Percentiles rank a stretch among this genome's conserved stretches.
Evolutionary conservation across 2,797 vertebrate species (phyloP).

Genomic region (Garrulus glandarius): DNA sequence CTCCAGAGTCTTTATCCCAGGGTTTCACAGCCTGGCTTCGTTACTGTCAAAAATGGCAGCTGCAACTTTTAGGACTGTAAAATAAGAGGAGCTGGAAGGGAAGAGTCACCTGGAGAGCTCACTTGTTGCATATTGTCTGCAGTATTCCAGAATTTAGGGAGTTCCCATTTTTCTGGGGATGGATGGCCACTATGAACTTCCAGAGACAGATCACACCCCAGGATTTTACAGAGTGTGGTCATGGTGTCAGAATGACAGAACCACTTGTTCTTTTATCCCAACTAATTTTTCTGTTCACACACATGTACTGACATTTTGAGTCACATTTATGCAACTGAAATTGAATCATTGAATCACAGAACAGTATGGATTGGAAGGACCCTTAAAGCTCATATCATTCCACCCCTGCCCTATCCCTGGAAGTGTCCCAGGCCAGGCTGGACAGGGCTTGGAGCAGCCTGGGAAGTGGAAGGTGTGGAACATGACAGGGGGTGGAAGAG

Average conservation of each 20-base stretch:
- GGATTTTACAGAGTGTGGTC: neutral
- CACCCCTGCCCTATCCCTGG: neutral
- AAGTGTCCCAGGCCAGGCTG: neutral
- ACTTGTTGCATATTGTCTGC: neutral
- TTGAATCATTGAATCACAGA: neutral
- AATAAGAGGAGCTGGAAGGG: neutral
- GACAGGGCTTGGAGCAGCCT: neutral
- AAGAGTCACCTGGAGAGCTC: neutral
- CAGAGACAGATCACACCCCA: neutral
- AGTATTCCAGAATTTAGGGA: neutral
- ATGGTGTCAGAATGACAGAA: neutral
- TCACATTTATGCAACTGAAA: neutral
- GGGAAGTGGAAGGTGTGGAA: neutral
- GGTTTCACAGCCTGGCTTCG: neutral
- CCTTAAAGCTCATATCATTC: accelerated
- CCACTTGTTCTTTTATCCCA: neutral
- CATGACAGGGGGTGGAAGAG: neutral
- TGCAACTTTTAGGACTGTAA: neutral
- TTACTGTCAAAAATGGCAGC: neutral
- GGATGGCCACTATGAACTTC: neutral
- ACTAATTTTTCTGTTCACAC: neutral
- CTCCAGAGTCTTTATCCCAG: neutral
- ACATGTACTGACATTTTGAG: neutral
- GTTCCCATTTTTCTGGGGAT: neutral
- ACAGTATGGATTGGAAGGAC: neutral